These are phyloP conservation scores for Elgaria multicarinata DNA, from an alignment of 2,113 vertebrate genomes.

Conservation along the genomic window DNA sequence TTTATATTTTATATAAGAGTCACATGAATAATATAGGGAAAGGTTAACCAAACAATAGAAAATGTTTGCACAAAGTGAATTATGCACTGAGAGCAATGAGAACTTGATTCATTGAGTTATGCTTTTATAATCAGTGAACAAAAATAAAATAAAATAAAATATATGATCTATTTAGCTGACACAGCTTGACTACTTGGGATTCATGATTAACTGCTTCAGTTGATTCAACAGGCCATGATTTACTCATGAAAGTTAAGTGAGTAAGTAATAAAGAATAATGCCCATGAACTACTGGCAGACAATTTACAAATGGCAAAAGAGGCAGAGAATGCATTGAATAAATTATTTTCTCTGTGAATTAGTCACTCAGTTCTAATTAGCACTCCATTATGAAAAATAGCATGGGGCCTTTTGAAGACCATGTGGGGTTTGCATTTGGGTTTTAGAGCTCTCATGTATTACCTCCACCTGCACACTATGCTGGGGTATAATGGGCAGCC, in stretches of 20 bases:
- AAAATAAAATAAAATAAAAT: neutral
- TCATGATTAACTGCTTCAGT: slow-evolving; percentile 17
- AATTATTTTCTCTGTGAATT: slow-evolving; percentile 57
- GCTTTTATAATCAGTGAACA: slow-evolving; percentile 27
- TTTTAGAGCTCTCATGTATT: neutral
- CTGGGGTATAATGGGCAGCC: neutral
- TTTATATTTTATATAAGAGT: slow-evolving; percentile 2
- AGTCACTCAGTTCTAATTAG: slow-evolving; percentile 49
- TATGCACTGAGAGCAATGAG: slow-evolving; percentile 33
- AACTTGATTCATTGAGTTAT: neutral
- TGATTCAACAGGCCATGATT: slow-evolving; percentile 37
- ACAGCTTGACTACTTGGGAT: slow-evolving; percentile 23
- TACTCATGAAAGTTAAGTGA: slow-evolving; percentile 22
- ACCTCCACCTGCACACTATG: slow-evolving; percentile 1
- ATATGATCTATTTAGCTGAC: slow-evolving; percentile 27
- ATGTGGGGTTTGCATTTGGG: slow-evolving; percentile 12
- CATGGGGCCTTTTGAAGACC: slow-evolving; percentile 27
- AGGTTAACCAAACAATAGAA: slow-evolving; percentile 15
- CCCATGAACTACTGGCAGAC: slow-evolving; percentile 43
- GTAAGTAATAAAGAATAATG: slow-evolving; percentile 37
- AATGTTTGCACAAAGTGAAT: slow-evolving; percentile 16
- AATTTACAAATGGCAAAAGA: slow-evolving; percentile 49
- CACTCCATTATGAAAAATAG: slow-evolving; percentile 47
- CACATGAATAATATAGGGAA: slow-evolving; percentile 6
- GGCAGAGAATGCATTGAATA: slow-evolving; percentile 4